Base-by-base conservation (phyloP, 2,797 vertebrate species). In the Peromyscus eremicus region DNA sequence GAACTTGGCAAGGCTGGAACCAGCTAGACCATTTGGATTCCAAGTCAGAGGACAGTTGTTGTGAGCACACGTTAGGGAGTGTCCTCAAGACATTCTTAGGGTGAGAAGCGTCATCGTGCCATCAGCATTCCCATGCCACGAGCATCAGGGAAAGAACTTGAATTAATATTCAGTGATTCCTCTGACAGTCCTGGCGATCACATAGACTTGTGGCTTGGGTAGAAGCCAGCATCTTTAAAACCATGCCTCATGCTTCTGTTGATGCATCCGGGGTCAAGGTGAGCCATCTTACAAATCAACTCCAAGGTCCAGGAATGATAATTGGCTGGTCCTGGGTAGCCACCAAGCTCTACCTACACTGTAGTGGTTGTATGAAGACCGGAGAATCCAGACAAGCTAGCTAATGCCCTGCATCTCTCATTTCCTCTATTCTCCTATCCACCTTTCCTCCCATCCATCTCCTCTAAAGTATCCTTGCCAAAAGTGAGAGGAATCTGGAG, bases 401-500 rank as follows among this genome's bases (percentile, higher is more conserved):
- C 19, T 66, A 85, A 49, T 23, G 9, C 12, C 5, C 16, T 8
- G 0, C 81, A 37, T 40, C 34, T 76, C 73, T 34, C 13, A 0
- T 64, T 84, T 88, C 60, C 62, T 64, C 46, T 68, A 7, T 21
- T 29, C 40, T 29, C 73, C 85, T 79, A 17, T 34, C 57, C 12
- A 57, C 32, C 17, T 81, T 88, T 76, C 34, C 14, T 10, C 37
- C 27, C 19, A 7, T 81, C 52, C 49, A 0, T 55, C 86, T 70
- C 85, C 68, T 85, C 37, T 60, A 68, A 96, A n/a, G 25, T 92
- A 80, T 34, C 77, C 92, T 70, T 75, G 40, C 76, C 79, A 55
- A 91, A 43, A 85, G 62, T 70, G 27, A 83, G 49, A 73, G 8
- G 60, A 37, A 27, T 27, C 34, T 83, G 76, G 29, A 89, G 40